Percentiles rank a stretch among this genome's conserved stretches.
phyloP scores from a whole-genome alignment of 2,888 invertebrate genomes.

The Kuschelorhynchus macadamiae region DNA sequence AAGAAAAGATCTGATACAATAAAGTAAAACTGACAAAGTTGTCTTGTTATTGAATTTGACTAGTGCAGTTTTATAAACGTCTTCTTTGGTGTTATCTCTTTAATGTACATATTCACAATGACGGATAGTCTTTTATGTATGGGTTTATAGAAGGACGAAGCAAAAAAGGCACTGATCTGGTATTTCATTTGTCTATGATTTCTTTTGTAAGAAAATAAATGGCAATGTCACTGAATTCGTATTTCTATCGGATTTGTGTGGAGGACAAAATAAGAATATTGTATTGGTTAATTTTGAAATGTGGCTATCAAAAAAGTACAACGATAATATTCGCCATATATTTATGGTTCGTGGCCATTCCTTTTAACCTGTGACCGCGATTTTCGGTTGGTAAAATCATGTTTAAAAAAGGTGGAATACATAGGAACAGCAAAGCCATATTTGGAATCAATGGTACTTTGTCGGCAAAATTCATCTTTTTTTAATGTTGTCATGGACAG shows the following conservation, averaged over 20 bases:
- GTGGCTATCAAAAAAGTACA: neutral
- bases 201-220: too few species aligned
- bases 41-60: too few species aligned
- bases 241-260: neutral
- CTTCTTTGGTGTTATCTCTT: constrained; percentile 3
- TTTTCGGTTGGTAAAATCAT: neutral
- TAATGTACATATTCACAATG: constrained; percentile 9
- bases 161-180: constrained; percentile 5
- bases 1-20: neutral
- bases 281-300: neutral
- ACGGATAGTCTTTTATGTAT: constrained; percentile 17
- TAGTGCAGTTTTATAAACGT: too few species aligned
- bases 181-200: constrained; percentile 10
- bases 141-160: constrained; percentile 9
- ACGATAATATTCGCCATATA: neutral
- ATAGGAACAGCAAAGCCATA: neutral
- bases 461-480: neutral
- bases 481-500: too few species aligned
- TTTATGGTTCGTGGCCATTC: neutral
- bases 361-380: neutral
- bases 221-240: too few species aligned
- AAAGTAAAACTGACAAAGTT: too few species aligned
- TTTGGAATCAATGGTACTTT: neutral
- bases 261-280: constrained; percentile 6
- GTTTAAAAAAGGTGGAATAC: neutral